Evolutionary conservation across 2,113 vertebrate genomes (phyloP).

Genomic region (Boulengeromyrus knoepffleri): DNA sequence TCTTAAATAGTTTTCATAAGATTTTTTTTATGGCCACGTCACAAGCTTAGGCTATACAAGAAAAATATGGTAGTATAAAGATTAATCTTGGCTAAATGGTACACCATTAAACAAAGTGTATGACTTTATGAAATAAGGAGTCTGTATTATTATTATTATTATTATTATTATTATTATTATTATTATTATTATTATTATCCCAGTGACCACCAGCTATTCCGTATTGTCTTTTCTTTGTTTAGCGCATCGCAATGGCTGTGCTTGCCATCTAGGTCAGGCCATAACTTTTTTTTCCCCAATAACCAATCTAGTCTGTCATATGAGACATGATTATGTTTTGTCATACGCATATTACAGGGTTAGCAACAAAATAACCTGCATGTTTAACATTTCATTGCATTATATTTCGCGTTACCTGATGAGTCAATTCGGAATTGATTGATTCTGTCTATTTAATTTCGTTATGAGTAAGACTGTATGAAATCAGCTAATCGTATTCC

Average conservation of each 20-base stretch:
- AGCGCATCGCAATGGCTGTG: too few relatives aligned
- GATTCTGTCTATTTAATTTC: not conserved
- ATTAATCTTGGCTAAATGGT: not conserved
- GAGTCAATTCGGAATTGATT: not conserved
- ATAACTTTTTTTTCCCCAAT: not conserved
- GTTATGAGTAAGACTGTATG: not conserved
- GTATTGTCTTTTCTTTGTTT: not conserved
- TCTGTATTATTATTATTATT: not conserved
- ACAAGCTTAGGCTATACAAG: not conserved
- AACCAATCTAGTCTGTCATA: not conserved
- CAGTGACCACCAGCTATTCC: not conserved
- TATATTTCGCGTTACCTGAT: not conserved
- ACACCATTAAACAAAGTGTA: not conserved
- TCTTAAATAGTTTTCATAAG: not conserved
- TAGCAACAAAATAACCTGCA: not conserved
- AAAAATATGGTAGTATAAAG: not conserved
- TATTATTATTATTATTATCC: too few relatives aligned
- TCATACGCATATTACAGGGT: not conserved
- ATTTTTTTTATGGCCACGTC: not conserved
- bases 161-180: not conserved
- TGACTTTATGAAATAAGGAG: conserved; percentile 2
- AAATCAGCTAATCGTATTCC: not conserved
- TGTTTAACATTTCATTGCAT: not conserved
- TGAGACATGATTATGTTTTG: not conserved
- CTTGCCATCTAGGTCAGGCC: not conserved